A percentile compares a stretch with the other conserved stretches of the same genome.
Conservation (phyloP, 1,140 invertebrate genomes). For the Drosophila pallidifrons region DNA sequence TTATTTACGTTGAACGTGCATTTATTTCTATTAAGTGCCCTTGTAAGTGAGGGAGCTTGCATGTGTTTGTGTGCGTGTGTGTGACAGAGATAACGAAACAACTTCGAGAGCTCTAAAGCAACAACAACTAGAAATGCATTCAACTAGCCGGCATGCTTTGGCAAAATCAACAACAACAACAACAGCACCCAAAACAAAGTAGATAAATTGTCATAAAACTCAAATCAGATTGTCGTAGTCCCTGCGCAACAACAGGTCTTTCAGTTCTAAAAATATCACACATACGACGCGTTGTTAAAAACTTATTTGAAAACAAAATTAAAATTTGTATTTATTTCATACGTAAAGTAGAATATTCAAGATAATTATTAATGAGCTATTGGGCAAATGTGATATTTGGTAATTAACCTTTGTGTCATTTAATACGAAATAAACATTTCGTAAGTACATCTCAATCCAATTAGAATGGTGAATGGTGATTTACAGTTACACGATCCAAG, state of each 20-base stretch:
- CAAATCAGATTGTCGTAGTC: conserved; percentile 22
- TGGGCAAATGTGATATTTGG: neutral
- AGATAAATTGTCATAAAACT: neutral
- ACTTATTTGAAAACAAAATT: neutral
- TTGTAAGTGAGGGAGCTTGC: neutral
- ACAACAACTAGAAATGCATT: conserved; percentile 15
- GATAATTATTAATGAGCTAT: neutral
- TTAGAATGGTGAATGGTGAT: neutral
- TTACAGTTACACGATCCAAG: conserved; percentile 2
- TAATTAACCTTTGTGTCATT: neutral
- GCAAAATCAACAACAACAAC: conserved; percentile 5
- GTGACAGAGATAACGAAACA: conserved; percentile 9
- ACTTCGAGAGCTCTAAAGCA: neutral
- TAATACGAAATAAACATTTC: neutral
- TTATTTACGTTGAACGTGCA: conserved; percentile 31
- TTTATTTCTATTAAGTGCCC: conserved; percentile 27
- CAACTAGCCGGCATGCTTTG: conserved; percentile 3
- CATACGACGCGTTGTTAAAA: conserved; percentile 31
- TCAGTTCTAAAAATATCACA: conserved; percentile 15
- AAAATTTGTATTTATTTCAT: neutral
- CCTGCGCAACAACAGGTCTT: conserved; percentile 21
- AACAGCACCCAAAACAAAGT: neutral
- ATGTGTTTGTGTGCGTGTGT: neutral
- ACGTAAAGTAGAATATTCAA: too few relatives aligned
- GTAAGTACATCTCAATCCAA: conserved; percentile 2